A percentile compares a stretch with the other conserved stretches of the same genome.
These are phyloP conservation scores for Karalla daura DNA, from an alignment of 2,797 vertebrate species.

Conservation along the genomic window DNA sequence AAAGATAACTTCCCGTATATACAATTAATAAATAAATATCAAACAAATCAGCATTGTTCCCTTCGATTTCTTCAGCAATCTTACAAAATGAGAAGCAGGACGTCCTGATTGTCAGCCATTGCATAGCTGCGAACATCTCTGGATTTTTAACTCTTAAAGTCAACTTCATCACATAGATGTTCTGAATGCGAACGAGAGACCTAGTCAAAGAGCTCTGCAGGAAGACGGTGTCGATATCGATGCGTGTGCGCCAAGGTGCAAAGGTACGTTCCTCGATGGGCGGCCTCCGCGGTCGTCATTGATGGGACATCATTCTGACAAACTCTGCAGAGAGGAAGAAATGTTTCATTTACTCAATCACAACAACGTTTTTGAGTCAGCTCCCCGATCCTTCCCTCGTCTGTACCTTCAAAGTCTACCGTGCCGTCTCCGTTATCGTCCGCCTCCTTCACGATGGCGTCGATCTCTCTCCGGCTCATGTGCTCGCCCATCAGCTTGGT, in stretches of 20 bases:
- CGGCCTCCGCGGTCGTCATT: slow-evolving; percentile 58
- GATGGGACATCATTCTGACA: slow-evolving; percentile 85
- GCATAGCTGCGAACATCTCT: slow-evolving; percentile 48
- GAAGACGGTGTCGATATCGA: slow-evolving; percentile 1
- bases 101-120: slow-evolving; percentile 23
- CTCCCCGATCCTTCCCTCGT: no score
- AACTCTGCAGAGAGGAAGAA: slow-evolving; percentile 77
- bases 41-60: slow-evolving; percentile 28
- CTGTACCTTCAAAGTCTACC: slow-evolving; percentile 99
- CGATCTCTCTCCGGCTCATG: slow-evolving; percentile 91
- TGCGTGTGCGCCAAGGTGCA: slow-evolving; percentile 8
- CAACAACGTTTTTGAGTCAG: no score
- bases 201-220: background rate
- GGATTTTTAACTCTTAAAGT: slow-evolving; percentile 16
- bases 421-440: slow-evolving; percentile 96
- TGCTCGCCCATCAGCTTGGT: slow-evolving; percentile 94
- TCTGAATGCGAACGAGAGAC: slow-evolving; percentile 3
- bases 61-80: no score
- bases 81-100: slow-evolving; percentile 27
- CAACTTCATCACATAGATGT: background rate
- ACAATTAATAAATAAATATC: slow-evolving; percentile 29
- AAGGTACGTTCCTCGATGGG: background rate
- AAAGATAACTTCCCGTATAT: slow-evolving; percentile 30
- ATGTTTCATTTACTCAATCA: background rate
- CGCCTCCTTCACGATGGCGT: slow-evolving; percentile 93